phyloP scores from a whole-genome alignment of 2,797 vertebrate species.

The Dipus sagitta region DNA sequence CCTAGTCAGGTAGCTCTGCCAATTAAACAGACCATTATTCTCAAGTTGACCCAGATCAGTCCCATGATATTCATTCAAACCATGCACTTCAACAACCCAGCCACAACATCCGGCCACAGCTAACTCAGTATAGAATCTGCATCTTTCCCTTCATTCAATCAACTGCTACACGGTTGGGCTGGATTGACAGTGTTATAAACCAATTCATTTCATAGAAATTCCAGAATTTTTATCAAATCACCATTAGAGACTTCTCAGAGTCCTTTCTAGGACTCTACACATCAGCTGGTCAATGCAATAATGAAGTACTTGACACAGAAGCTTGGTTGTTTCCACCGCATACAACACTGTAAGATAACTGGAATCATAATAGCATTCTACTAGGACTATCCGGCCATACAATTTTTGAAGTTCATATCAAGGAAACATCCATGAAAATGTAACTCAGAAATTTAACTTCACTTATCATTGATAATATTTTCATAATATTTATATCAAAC shows the following conservation, averaged over 20 bases:
- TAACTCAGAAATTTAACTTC: background rate
- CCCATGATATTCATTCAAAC: background rate
- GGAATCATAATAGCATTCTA: background rate
- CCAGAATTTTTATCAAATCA: background rate
- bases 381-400: background rate
- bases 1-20: no score
- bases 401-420: background rate
- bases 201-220: background rate
- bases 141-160: background rate
- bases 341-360: background rate
- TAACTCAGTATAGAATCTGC: background rate
- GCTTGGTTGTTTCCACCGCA: background rate
- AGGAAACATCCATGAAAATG: background rate
- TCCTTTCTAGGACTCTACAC: background rate
- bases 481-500: background rate
- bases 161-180: background rate
- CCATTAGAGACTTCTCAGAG: background rate
- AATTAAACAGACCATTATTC: background rate
- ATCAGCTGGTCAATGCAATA: background rate
- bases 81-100: background rate
- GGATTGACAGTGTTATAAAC: background rate
- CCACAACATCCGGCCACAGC: background rate
- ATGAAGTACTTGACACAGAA: background rate
- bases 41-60: background rate
- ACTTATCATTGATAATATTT: background rate